A percentile compares a stretch with the other conserved stretches of the same genome.
These are phyloP conservation scores for Hypsibius dujardini DNA, from an alignment of 1,140 invertebrate species.

Conservation along the genomic window DNA sequence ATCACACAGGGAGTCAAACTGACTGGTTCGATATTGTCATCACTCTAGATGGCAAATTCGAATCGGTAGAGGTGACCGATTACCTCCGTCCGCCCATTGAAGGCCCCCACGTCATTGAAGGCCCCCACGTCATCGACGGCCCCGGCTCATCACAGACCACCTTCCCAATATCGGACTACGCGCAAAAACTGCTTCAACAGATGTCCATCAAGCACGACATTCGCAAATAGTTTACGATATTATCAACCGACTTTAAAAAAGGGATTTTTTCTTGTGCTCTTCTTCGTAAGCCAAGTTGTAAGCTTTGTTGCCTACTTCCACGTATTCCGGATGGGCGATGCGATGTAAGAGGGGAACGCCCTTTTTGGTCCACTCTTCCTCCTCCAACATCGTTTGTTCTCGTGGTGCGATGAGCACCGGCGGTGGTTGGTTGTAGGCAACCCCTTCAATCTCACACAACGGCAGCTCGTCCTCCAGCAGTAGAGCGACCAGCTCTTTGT, in stretches of 20 bases:
- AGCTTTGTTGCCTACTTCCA: constrained; percentile 4
- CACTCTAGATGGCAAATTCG: neutral
- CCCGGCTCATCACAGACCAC: neutral
- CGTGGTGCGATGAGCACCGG: neutral
- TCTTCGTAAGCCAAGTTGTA: neutral
- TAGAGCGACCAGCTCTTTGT: constrained; percentile 26
- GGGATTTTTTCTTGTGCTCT: neutral
- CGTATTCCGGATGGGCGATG: neutral
- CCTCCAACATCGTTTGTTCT: neutral
- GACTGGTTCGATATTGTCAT: too few relatives aligned
- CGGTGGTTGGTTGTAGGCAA: constrained; percentile 23
- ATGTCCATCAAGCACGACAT: constrained; percentile 11
- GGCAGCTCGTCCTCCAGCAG: constrained; percentile 26
- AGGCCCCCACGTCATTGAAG: constrained; percentile 12
- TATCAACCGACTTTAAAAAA: too few relatives aligned
- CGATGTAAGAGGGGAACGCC: neutral
- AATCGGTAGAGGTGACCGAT: neutral
- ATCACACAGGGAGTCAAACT: too few relatives aligned
- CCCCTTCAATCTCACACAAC: constrained; percentile 23
- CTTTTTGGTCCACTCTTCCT: neutral
- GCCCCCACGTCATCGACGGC: too few relatives aligned
- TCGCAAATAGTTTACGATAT: too few relatives aligned
- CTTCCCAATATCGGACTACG: constrained; percentile 12
- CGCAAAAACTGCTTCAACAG: neutral
- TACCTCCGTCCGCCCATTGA: constrained; percentile 7